phyloP scores from a whole-genome alignment of 2,113 vertebrate species.

The Bufo gargarizans region DNA sequence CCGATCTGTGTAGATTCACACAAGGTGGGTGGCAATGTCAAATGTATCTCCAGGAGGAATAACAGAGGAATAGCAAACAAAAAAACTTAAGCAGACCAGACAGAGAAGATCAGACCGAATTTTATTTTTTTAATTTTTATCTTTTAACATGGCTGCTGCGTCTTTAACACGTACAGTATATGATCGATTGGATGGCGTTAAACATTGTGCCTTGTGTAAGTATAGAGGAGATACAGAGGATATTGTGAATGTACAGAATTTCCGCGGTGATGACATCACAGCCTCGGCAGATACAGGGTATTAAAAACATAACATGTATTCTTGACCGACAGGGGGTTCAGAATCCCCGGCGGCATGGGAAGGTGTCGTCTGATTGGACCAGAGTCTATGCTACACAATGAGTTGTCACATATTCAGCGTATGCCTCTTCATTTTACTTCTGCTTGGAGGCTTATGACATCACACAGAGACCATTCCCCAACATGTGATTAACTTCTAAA shows the following conservation, averaged over 20 bases:
- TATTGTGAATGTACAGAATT: background rate
- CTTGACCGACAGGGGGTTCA: background rate
- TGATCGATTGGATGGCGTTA: background rate
- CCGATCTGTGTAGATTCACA: no score
- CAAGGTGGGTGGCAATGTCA: no score
- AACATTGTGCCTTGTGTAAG: constrained; percentile 18
- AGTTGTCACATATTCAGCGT: background rate
- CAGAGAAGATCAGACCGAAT: no score
- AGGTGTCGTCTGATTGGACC: background rate
- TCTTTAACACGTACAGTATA: background rate
- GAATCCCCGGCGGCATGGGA: background rate
- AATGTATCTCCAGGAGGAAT: background rate
- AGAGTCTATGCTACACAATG: background rate
- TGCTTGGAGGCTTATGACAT: background rate
- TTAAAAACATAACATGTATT: background rate
- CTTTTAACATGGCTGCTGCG: background rate
- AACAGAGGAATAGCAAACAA: background rate
- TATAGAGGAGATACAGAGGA: background rate
- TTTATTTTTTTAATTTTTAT: no score
- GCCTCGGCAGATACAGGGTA: constrained; percentile 1
- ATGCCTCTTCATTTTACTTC: background rate
- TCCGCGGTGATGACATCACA: background rate
- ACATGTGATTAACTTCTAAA: background rate
- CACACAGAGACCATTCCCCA: background rate
- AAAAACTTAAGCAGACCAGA: background rate